Conservation (phyloP, 2,113 vertebrate genomes). For the Leptobrachium leishanense region DNA sequence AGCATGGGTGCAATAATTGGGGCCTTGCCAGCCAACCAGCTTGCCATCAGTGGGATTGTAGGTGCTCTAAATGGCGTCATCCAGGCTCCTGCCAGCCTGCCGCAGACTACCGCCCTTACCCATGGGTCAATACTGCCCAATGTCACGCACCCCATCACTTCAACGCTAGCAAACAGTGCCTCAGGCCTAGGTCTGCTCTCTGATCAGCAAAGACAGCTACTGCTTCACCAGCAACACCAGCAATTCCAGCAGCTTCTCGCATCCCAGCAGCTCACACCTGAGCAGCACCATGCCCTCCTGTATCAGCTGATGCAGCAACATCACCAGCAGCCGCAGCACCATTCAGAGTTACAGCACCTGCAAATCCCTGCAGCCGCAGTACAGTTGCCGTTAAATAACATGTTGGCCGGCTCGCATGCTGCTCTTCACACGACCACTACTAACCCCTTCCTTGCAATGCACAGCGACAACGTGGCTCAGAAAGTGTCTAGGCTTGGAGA, state of each 20-base stretch:
- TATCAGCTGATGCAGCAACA: slow-evolving; percentile 87
- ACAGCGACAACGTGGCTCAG: slow-evolving; percentile 72
- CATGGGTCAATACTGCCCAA: slow-evolving; percentile 76
- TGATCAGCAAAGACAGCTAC: slow-evolving; percentile 87
- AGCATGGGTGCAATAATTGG: slow-evolving; percentile 88
- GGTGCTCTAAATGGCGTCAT: slow-evolving; percentile 93
- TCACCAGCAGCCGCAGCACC: slow-evolving; percentile 76
- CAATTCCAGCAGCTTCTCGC: slow-evolving; percentile 89
- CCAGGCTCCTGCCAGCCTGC: slow-evolving; percentile 81
- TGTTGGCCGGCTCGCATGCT: slow-evolving; percentile 74
- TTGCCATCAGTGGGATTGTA: slow-evolving; percentile 90
- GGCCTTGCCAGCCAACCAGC: slow-evolving; percentile 79
- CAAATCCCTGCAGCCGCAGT: slow-evolving; percentile 73
- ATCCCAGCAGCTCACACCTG: slow-evolving; percentile 85
- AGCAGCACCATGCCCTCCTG: slow-evolving; percentile 88
- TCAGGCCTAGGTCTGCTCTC: slow-evolving; percentile 84
- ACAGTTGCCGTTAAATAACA: slow-evolving; percentile 84
- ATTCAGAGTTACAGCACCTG: slow-evolving; percentile 83
- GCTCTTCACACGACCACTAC: slow-evolving; percentile 76
- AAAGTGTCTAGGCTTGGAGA: slow-evolving; percentile 86
- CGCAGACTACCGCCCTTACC: slow-evolving; percentile 76
- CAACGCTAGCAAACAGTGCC: slow-evolving; percentile 81
- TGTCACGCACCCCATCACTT: slow-evolving; percentile 74
- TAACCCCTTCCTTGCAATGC: slow-evolving; percentile 90
- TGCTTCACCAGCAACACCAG: slow-evolving; percentile 90